A percentile compares a stretch with the other conserved stretches of the same genome.
These are phyloP conservation scores for Luehdorfia chinensis DNA, from an alignment of 1,140 invertebrate genomes.

Conservation along the genomic window DNA sequence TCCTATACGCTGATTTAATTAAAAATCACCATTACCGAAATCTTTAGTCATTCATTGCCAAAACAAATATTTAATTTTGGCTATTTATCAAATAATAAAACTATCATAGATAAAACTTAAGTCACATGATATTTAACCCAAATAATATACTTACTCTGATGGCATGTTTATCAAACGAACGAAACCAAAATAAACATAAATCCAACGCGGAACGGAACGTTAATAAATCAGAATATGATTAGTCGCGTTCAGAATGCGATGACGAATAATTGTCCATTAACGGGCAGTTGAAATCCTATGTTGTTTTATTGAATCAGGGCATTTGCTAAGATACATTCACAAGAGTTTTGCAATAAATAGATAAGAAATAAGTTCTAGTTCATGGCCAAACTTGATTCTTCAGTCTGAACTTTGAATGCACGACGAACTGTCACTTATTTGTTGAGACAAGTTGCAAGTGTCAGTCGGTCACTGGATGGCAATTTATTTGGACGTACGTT, in stretches of 20 bases:
- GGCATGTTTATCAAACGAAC: slow-evolving; percentile 22
- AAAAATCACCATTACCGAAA: too few relatives aligned
- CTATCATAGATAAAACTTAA: background rate
- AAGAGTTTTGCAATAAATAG: slow-evolving; percentile 14
- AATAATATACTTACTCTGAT: slow-evolving; percentile 21
- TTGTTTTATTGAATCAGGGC: slow-evolving; percentile 6
- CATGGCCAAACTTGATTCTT: slow-evolving; percentile 32
- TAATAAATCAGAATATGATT: slow-evolving; percentile 27
- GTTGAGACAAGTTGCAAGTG: slow-evolving; percentile 30
- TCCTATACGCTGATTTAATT: background rate
- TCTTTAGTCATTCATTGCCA: background rate
- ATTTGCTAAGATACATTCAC: background rate
- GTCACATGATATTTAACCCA: slow-evolving; percentile 16
- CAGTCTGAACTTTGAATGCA: slow-evolving; percentile 38
- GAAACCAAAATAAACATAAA: slow-evolving; percentile 26
- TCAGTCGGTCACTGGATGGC: slow-evolving; percentile 61
- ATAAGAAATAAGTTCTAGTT: slow-evolving; percentile 45
- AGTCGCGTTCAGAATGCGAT: slow-evolving; percentile 30
- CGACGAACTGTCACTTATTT: slow-evolving; percentile 26
- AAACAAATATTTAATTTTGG: too few relatives aligned
- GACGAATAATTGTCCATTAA: slow-evolving; percentile 13
- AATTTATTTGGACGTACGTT: slow-evolving; percentile 51
- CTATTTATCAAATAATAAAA: background rate
- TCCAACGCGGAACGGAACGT: slow-evolving; percentile 39
- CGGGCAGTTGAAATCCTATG: slow-evolving; percentile 6